These are phyloP conservation scores for Mesorhabditis sp. DNA, from an alignment of 2,888 invertebrate genomes.

Conservation along the genomic window DNA sequence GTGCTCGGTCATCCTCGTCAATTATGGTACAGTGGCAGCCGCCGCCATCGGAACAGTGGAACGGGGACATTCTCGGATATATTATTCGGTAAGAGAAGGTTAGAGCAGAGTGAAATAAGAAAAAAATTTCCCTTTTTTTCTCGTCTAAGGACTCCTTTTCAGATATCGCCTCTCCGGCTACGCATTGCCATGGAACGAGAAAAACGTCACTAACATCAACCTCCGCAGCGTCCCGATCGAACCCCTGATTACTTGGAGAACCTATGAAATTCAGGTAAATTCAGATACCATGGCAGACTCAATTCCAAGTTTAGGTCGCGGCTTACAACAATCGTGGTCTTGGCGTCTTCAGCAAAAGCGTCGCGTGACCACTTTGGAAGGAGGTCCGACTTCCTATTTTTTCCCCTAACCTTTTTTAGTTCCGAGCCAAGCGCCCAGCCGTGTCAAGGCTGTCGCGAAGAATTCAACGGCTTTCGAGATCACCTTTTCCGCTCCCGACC, in stretches of 20 bases:
- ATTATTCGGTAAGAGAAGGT: constrained; percentile 65
- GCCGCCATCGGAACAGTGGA: constrained; percentile 86
- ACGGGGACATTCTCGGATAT: constrained; percentile 90
- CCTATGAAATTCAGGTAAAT: constrained; percentile 75
- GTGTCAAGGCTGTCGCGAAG: constrained; percentile 73
- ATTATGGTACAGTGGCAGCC: constrained; percentile 94
- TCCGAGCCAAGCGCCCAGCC: constrained; percentile 85
- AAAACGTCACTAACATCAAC: constrained; percentile 82
- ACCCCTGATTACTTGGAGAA: constrained; percentile 93
- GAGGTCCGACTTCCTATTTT: constrained; percentile 62
- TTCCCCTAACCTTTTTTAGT: constrained; percentile 60
- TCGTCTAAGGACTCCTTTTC: not conserved
- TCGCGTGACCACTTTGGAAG: constrained; percentile 91
- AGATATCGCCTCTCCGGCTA: constrained; percentile 76
- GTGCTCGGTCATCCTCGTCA: constrained; percentile 86
- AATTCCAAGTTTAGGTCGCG: constrained; percentile 69
- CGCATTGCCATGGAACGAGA: constrained; percentile 81
- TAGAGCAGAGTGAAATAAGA: not conserved
- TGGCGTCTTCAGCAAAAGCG: constrained; percentile 83
- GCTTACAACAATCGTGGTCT: constrained; percentile 94
- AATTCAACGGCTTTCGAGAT: constrained; percentile 82
- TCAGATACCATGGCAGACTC: not conserved
- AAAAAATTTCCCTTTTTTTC: not conserved
- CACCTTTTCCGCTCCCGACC: constrained; percentile 92
- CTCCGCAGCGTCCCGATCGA: constrained; percentile 83